Base-by-base conservation (phyloP, 1,140 invertebrate species). In the Lerema accius region DNA sequence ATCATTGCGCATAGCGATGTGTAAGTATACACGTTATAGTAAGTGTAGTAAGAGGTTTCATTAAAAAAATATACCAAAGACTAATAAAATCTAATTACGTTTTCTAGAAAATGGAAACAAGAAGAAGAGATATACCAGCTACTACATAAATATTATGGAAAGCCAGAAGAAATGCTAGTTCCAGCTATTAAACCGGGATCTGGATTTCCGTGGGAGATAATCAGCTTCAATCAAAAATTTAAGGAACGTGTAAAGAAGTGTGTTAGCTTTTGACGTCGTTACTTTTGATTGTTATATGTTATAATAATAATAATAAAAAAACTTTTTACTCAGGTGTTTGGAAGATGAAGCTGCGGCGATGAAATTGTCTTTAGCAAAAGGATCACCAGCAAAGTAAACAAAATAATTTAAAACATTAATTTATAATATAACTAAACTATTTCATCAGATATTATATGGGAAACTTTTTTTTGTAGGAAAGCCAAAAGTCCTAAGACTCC, bases 121-220 rank as follows among this genome's bases (percentile, higher is more conserved):
- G 88, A 90, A 68, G 84, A 90, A 3, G 80, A 89, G 56, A 76
- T 88, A 6, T 84, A 76, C 70, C 73, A 83, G 35, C 60, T 90
- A 51, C 59, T 90, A 0, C 70, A 76, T 67, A 86, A 76, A 70
- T 90, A 88, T 69, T 90, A 90, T 17, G 78, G 82, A 48, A 85
- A 86, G 53, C 86, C 84, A 0, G 75, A 80, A 23, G 88, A 90
- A 65, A 86, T 90, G 75, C 61, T 90, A 9, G 67, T 90, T 0
- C 83, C 84, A 17, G 76, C 78, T n/a, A 63, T 84, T 15, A 72
- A 62, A 43, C 82, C 88, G 1, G 86, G 86, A 5, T 51, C 42
- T 37, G 82, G 76, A 17, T 37, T 86, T 3, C 86, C 86, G 5
- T 5, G 14, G 4, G 78, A 83, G 69, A 71, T 90, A 46, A n/a